Conservation (phyloP, 2,888 invertebrate species). For the Netelia melanura region DNA sequence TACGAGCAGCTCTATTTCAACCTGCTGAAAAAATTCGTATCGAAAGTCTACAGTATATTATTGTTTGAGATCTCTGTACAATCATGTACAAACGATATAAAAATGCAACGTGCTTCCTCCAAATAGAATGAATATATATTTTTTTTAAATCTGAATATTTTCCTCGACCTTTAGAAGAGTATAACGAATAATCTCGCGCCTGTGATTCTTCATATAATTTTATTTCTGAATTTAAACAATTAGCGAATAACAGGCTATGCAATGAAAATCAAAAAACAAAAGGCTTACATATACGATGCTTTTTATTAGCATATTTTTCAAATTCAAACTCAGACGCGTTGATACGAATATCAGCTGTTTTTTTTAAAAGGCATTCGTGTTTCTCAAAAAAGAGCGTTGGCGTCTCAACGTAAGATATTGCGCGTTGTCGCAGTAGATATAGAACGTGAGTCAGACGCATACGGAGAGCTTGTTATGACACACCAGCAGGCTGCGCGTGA, state of each 20-base stretch:
- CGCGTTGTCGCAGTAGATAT: constrained; percentile 67
- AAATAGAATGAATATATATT: too few relatives aligned
- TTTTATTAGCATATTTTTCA: not conserved
- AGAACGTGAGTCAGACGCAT: constrained; percentile 69
- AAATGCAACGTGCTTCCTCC: too few relatives aligned
- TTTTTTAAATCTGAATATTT: too few relatives aligned
- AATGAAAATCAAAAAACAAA: not conserved
- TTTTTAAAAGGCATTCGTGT: not conserved
- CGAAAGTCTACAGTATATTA: too few relatives aligned
- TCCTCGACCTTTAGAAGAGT: too few relatives aligned
- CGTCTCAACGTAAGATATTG: constrained; percentile 49
- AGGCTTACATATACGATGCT: not conserved
- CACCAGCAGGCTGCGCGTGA: constrained; percentile 61
- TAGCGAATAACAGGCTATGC: not conserved
- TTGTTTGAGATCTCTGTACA: too few relatives aligned
- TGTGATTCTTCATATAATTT: too few relatives aligned
- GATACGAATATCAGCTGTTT: not conserved
- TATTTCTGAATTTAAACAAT: too few relatives aligned
- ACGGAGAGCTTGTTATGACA: constrained; percentile 71
- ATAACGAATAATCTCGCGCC: too few relatives aligned
- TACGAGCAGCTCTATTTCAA: too few relatives aligned
- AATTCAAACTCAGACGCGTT: not conserved
- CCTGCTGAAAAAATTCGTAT: too few relatives aligned
- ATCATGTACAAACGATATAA: too few relatives aligned
- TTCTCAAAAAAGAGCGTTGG: constrained; percentile 6